phyloP scores from a whole-genome alignment of 2,888 invertebrate genomes.

The Seira ritae region DNA sequence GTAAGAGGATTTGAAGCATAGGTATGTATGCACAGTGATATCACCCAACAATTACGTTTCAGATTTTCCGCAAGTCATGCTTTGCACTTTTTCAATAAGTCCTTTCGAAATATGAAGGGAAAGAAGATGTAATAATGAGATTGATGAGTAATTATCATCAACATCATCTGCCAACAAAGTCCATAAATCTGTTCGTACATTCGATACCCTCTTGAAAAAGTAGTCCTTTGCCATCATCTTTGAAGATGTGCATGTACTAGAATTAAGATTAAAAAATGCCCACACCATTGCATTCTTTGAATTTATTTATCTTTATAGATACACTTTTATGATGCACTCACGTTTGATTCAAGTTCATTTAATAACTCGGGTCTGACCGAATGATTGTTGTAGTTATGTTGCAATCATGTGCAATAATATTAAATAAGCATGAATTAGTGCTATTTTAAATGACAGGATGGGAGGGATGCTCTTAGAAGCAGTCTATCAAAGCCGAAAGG shows the following conservation, averaged over 20 bases:
- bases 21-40: not conserved
- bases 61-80: conserved; percentile 46
- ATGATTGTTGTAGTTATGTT: no score
- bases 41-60: not conserved
- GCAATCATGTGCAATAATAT: not conserved
- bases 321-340: conserved; percentile 6
- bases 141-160: conserved; percentile 2
- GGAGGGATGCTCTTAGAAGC: not conserved
- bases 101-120: not conserved
- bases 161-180: not conserved
- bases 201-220: not conserved
- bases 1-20: not conserved
- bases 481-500: not conserved
- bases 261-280: not conserved
- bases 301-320: not conserved
- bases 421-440: conserved; percentile 14
- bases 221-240: not conserved
- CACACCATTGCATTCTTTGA: not conserved
- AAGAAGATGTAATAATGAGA: conserved; percentile 6
- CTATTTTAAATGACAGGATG: conserved; percentile 22
- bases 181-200: not conserved
- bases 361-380: not conserved
- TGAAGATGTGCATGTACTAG: not conserved
- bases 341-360: conserved; percentile 25
- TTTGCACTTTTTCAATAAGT: conserved; percentile 32